phyloP scores from a whole-genome alignment of 2,888 invertebrate species.

The Epirrhoe tristata region DNA sequence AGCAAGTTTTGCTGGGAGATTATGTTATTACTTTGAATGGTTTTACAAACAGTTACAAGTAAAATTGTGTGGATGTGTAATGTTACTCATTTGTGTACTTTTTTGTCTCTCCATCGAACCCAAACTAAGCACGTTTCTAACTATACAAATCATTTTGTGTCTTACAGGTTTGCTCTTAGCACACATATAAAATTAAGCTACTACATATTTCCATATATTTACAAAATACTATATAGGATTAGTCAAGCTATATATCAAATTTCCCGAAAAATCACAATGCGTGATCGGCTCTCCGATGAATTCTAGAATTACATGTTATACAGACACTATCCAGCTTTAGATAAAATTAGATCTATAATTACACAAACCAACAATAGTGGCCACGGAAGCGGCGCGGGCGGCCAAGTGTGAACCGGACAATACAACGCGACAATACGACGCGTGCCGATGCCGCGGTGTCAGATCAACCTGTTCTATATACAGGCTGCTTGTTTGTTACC shows the following conservation, averaged over 20 bases:
- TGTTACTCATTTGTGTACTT: too few relatives aligned
- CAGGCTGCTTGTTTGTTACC: constrained; percentile 21
- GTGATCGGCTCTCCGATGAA: too few relatives aligned
- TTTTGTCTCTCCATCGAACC: too few relatives aligned
- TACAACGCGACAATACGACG: constrained; percentile 30
- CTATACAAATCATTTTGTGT: too few relatives aligned
- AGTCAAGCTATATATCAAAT: too few relatives aligned
- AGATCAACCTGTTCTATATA: constrained; percentile 35
- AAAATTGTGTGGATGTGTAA: too few relatives aligned
- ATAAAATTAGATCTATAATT: background rate
- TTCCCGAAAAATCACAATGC: too few relatives aligned
- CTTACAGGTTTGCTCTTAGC: too few relatives aligned
- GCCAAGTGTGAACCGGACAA: constrained; percentile 19
- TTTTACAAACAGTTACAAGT: background rate
- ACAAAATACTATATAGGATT: too few relatives aligned
- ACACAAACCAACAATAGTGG: constrained; percentile 14
- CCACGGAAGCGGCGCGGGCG: constrained; percentile 30
- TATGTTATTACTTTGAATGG: background rate
- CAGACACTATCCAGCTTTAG: background rate
- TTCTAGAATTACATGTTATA: background rate
- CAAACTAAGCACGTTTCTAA: too few relatives aligned
- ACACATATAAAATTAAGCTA: too few relatives aligned
- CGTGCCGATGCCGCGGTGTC: constrained; percentile 40
- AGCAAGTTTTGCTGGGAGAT: background rate
- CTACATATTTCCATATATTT: too few relatives aligned